Conservation (phyloP, 1,140 invertebrate genomes). For the Berghia stephanieae region DNA sequence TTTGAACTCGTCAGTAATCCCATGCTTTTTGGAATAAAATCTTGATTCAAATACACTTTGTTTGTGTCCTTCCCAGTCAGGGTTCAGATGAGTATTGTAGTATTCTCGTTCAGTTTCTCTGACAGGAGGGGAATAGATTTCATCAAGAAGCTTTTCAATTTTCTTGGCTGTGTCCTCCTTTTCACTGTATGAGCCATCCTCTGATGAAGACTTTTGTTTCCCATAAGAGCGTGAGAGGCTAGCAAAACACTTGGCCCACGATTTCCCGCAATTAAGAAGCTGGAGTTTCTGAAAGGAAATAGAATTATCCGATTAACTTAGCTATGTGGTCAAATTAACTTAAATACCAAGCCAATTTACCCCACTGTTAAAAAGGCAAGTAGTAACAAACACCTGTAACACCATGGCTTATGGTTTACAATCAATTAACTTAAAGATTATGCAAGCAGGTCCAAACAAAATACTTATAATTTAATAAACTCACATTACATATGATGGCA, state of each 20-base stretch:
- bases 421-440: no score
- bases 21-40: neutral
- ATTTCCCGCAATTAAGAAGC: neutral
- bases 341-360: no score
- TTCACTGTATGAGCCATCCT: neutral
- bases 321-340: no score
- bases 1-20: neutral
- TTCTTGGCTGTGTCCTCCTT: neutral
- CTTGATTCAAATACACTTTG: neutral
- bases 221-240: neutral
- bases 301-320: no score
- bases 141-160: neutral
- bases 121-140: constrained; percentile 9
- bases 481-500: no score
- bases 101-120: constrained; percentile 25
- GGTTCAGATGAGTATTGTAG: neutral
- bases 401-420: no score
- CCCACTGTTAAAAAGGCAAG: no score
- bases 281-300: neutral
- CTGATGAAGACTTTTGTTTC: neutral
- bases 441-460: no score
- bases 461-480: no score
- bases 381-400: no score
- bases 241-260: neutral
- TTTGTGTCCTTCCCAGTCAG: neutral